Percentiles rank a stretch among this genome's conserved stretches.
Evolutionary conservation across 1,140 invertebrate genomes (phyloP).

Genomic region (Lepidurus arcticus): DNA sequence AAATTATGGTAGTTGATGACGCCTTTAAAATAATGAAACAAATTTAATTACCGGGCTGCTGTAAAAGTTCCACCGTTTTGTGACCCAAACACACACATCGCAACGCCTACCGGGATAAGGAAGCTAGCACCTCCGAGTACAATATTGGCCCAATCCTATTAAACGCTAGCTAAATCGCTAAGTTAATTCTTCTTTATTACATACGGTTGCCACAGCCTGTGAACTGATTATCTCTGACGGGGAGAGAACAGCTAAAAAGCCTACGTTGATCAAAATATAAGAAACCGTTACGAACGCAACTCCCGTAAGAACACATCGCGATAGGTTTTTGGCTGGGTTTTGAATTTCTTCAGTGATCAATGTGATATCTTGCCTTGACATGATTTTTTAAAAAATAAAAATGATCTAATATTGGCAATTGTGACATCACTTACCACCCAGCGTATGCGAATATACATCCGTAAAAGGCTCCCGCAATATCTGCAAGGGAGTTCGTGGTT

Average conservation of each 20-base stretch:
- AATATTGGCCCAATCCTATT: slow-evolving; percentile 55
- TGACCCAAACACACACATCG: slow-evolving; percentile 67
- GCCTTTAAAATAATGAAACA: not conserved
- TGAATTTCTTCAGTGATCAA: slow-evolving; percentile 62
- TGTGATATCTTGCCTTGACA: slow-evolving; percentile 46
- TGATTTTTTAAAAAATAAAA: not conserved
- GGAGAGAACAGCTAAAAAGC: slow-evolving; percentile 58
- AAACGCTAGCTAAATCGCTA: not conserved
- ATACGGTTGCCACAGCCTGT: slow-evolving; percentile 58
- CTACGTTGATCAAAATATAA: slow-evolving; percentile 57
- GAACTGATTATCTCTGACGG: slow-evolving; percentile 52
- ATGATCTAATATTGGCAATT: not conserved
- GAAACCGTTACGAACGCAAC: slow-evolving; percentile 54
- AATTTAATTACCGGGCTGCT: slow-evolving; percentile 53
- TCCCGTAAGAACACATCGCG: slow-evolving; percentile 56
- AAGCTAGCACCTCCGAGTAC: slow-evolving; percentile 56
- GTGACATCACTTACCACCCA: slow-evolving; percentile 43
- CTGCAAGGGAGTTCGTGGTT: slow-evolving; percentile 42
- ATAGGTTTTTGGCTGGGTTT: slow-evolving; percentile 60
- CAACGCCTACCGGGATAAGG: slow-evolving; percentile 64
- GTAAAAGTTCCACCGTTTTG: slow-evolving; percentile 67
- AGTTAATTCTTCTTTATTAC: slow-evolving; percentile 38
- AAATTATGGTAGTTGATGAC: not conserved
- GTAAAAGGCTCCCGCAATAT: slow-evolving; percentile 51
- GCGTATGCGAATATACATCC: slow-evolving; percentile 51